Conservation (phyloP, 2,797 vertebrate species). For the Peromyscus eremicus region DNA sequence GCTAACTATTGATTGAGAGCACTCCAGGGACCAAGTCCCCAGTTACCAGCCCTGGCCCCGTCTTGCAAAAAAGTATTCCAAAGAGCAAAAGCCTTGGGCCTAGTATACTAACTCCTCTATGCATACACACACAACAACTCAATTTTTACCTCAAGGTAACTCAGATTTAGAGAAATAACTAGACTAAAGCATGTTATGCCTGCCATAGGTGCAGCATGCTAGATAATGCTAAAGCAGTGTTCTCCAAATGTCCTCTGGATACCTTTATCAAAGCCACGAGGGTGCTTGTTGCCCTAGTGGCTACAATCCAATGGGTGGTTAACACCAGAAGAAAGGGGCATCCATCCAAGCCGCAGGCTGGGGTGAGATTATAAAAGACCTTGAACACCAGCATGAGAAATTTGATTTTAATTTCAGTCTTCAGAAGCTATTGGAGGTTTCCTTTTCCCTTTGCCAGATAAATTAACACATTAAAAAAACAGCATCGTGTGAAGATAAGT, state of each 20-base stretch:
- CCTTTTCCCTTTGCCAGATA: neutral
- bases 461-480: constrained; percentile 36
- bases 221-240: neutral
- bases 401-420: constrained; percentile 33
- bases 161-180: constrained; percentile 23
- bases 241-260: neutral
- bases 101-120: neutral
- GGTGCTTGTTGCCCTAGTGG: neutral
- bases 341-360: neutral
- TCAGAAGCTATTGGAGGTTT: neutral
- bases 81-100: neutral
- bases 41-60: neutral
- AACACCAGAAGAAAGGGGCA: neutral
- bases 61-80: neutral
- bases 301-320: neutral
- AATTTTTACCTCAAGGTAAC: constrained; percentile 9
- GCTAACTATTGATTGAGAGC: neutral
- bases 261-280: neutral
- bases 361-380: neutral
- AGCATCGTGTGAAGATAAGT: neutral
- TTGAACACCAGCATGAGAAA: neutral
- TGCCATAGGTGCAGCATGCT: neutral
- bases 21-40: neutral
- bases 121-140: neutral
- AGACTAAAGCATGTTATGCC: neutral